phyloP scores from a whole-genome alignment of 2,797 vertebrate genomes.

The Ctenochaetus hawaiiensis region DNA sequence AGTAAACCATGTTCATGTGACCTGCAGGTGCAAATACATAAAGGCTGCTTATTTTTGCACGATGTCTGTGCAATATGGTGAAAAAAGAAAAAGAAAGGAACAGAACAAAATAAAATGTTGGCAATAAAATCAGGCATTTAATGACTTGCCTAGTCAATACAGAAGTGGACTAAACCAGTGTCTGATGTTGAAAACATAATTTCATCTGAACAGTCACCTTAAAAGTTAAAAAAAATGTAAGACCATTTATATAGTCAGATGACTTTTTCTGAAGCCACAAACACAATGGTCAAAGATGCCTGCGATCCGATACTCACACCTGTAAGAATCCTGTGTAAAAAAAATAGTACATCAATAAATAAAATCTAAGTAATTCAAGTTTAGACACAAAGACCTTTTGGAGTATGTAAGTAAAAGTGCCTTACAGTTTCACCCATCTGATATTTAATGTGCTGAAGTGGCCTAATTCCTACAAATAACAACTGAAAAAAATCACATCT shows the following conservation, averaged over 20 bases:
- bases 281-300: conserved; percentile 41
- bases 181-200: conserved; percentile 53
- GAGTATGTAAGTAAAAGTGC: conserved; percentile 60
- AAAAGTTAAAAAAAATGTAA: conserved; percentile 42
- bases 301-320: conserved; percentile 38
- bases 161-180: conserved; percentile 31
- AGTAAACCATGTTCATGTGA: conserved; percentile 55
- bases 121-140: conserved; percentile 40
- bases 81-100: conserved; percentile 32
- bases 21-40: conserved; percentile 61
- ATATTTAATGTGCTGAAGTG: conserved; percentile 28
- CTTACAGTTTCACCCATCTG: conserved; percentile 53
- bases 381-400: conserved; percentile 50
- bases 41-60: conserved; percentile 64
- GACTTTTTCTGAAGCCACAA: conserved; percentile 34
- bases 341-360: conserved; percentile 54
- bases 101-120: conserved; percentile 24
- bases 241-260: conserved; percentile 40
- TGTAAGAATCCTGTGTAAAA: conserved; percentile 33
- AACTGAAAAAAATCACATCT: background rate
- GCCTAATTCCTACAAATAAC: background rate
- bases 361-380: conserved; percentile 71
- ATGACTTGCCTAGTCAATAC: conserved; percentile 30
- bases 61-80: conserved; percentile 72
- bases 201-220: conserved; percentile 39